phyloP scores from a whole-genome alignment of 2,113 vertebrate genomes.

The Planiliza haematocheilus region DNA sequence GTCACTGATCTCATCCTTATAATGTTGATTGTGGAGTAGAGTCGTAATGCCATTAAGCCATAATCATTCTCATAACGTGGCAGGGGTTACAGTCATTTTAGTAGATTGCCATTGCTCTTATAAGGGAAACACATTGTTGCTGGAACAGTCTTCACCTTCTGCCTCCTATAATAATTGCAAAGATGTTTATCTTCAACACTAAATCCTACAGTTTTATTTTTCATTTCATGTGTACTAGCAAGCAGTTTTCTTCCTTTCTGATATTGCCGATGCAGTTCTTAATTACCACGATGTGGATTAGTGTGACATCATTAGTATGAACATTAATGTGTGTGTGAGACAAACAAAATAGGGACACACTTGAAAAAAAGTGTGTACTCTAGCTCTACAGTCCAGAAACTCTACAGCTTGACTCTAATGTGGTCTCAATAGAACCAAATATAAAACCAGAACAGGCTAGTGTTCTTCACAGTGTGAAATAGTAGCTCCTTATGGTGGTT shows the following conservation, averaged over 20 bases:
- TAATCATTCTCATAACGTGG: not conserved
- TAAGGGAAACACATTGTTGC: too few species aligned
- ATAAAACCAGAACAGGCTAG: constrained; percentile 7
- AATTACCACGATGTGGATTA: not conserved
- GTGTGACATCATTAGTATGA: not conserved
- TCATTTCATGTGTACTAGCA: not conserved
- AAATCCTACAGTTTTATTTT: too few species aligned
- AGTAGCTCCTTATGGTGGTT: not conserved
- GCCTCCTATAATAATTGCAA: too few species aligned
- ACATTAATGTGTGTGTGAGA: not conserved
- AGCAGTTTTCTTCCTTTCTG: not conserved
- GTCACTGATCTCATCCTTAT: too few species aligned
- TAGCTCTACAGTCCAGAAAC: not conserved
- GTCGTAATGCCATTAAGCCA: not conserved
- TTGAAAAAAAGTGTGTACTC: too few species aligned
- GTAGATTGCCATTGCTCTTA: too few species aligned
- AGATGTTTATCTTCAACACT: too few species aligned
- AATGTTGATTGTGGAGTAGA: not conserved
- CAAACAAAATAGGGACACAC: not conserved
- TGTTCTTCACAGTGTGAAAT: not conserved
- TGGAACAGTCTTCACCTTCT: too few species aligned
- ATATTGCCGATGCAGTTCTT: not conserved
- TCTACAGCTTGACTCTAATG: not conserved
- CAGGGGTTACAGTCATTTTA: not conserved
- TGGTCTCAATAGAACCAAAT: not conserved